Evolutionary conservation across 1,140 invertebrate genomes (phyloP), one percentile per base, ranked within the genome.

Genomic region (Laupala kohalensis): DNA sequence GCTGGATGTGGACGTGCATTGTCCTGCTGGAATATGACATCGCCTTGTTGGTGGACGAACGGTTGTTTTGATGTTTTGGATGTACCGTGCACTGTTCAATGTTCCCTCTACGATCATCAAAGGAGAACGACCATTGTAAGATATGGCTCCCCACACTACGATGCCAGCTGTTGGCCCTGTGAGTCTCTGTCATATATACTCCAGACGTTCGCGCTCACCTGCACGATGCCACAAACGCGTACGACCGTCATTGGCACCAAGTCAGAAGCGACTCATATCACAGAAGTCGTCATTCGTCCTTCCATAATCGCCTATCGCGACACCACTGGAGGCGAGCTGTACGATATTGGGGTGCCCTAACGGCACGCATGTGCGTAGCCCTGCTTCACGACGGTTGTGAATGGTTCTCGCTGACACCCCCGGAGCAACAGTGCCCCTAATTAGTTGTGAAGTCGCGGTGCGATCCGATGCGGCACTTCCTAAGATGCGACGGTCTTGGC

Each of bases 1-100:
- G 67, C 24, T 26, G n/a, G 6, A 28, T 68, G 67, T 68, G 67
- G 24, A 29, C 67, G 67, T 15, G 26, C 24, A 68, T 25, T 29
- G 67, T 68, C 67, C 67, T 68, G 67, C n/a, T 68, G 25, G 23
- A 68, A 68, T 5, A 68, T n/a, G n/a, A n/a, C n/a, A n/a, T n/a
- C n/a, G n/a, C n/a, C n/a, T n/a, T n/a, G n/a, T n/a, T n/a, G n/a
- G n/a, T n/a, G n/a, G n/a, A n/a, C n/a, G n/a, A n/a, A n/a, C n/a
- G n/a, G n/a, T n/a, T n/a, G n/a, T n/a, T n/a, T n/a, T n/a, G n/a
- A n/a, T n/a, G n/a, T n/a, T n/a, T n/a, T n/a, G n/a, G n/a, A n/a
- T n/a, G n/a, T n/a, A n/a, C n/a, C n/a, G n/a, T n/a, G n/a, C n/a
- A n/a, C n/a, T n/a, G n/a, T n/a, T n/a, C n/a, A n/a, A n/a, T n/a